Conservation (phyloP, 2,113 vertebrate species). For the Hemiscyllium ocellatum region DNA sequence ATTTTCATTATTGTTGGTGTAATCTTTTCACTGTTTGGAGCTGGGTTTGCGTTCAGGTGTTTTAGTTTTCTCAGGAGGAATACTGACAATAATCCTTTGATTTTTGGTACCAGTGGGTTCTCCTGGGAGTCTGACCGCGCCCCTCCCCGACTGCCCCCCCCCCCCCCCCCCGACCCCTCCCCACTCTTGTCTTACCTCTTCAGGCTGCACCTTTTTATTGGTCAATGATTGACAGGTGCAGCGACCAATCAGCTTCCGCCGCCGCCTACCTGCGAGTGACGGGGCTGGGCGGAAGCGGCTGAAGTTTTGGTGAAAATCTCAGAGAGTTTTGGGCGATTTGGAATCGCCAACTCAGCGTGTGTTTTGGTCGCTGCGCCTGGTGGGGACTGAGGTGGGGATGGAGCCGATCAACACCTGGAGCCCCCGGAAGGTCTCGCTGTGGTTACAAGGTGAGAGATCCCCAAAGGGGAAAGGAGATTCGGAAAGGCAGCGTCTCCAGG, state of each 20-base stretch:
- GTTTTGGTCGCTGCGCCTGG: no score
- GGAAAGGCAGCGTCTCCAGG: background rate
- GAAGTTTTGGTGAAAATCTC: background rate
- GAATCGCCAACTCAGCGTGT: background rate
- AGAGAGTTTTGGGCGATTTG: background rate
- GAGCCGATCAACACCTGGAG: slow-evolving; percentile 11
- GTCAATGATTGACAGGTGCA: background rate
- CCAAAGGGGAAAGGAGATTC: background rate
- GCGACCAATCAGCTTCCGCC: background rate
- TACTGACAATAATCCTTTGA: background rate
- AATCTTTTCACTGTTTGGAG: background rate
- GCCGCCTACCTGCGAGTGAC: slow-evolving; percentile 19
- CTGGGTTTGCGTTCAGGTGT: background rate
- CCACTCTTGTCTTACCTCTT: background rate
- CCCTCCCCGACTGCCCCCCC: background rate
- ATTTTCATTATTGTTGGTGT: background rate
- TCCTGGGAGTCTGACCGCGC: no score
- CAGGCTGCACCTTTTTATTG: background rate
- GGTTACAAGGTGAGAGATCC: slow-evolving; percentile 32
- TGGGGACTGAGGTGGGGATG: background rate
- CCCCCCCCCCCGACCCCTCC: background rate
- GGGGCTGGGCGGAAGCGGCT: background rate
- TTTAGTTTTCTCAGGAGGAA: background rate
- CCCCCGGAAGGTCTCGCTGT: background rate
- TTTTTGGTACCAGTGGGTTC: background rate